Percentiles rank a stretch among this genome's conserved stretches.
Conservation (phyloP, 1,140 invertebrate genomes). For the Lasioglossum albipes region DNA sequence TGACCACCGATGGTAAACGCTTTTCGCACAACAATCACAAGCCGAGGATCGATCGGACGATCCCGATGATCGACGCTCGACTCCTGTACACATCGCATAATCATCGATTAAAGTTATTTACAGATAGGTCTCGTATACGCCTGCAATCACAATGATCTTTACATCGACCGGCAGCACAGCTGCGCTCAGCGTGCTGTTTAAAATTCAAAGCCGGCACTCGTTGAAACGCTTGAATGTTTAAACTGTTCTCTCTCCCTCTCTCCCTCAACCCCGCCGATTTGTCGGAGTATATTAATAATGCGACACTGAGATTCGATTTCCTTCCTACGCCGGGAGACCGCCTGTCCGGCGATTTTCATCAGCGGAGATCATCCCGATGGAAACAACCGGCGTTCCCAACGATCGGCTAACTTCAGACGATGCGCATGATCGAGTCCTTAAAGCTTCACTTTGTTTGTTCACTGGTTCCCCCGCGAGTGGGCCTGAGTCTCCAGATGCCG, state of each 20-base stretch:
- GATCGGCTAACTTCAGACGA: neutral
- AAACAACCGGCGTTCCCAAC: neutral
- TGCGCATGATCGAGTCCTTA: conserved; percentile 36
- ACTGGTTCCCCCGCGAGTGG: conserved; percentile 8
- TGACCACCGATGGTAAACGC: neutral
- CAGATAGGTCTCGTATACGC: conserved; percentile 71
- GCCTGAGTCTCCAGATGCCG: neutral
- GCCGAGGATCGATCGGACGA: conserved; percentile 39
- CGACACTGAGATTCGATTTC: conserved; percentile 3
- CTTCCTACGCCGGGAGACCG: neutral
- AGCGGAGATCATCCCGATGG: neutral
- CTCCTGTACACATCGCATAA: conserved; percentile 64
- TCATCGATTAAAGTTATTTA: conserved; percentile 65
- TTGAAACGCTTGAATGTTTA: conserved; percentile 1
- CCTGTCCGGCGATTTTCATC: neutral
- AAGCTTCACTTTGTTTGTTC: conserved; percentile 31
- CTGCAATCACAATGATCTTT: conserved; percentile 62
- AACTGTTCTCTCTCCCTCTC: neutral
- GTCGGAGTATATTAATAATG: conserved; percentile 25
- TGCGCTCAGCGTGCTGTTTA: neutral
- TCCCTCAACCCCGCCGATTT: conserved; percentile 7
- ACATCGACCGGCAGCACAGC: conserved; percentile 36
- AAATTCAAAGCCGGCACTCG: neutral
- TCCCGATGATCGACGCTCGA: conserved; percentile 56
- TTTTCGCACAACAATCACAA: neutral